Evolutionary conservation across 2,888 invertebrate genomes (phyloP).

Genomic region (Tetheella fluctuosa): DNA sequence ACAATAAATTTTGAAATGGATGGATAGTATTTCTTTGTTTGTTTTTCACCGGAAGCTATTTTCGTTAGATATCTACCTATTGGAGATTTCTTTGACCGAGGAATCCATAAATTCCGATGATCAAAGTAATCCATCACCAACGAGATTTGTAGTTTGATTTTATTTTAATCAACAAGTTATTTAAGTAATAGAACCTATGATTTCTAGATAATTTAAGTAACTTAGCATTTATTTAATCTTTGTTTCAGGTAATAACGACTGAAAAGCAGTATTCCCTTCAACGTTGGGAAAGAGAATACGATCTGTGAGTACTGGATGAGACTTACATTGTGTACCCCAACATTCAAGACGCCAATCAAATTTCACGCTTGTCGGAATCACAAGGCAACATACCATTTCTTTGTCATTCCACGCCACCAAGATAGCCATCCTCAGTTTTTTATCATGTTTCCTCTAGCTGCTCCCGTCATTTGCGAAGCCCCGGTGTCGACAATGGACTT

Average conservation of each 20-base stretch:
- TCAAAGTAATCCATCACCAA: conserved; percentile 42
- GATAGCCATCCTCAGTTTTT: conserved; percentile 64
- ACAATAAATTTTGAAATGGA: conserved; percentile 14
- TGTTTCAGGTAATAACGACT: conserved; percentile 45
- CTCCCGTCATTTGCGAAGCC: conserved; percentile 71
- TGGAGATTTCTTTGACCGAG: conserved; percentile 44
- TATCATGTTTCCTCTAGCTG: conserved; percentile 67
- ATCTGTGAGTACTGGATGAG: conserved; percentile 28
- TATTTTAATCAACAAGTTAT: conserved; percentile 17
- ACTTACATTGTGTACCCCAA: conserved; percentile 34
- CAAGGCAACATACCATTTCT: conserved; percentile 56
- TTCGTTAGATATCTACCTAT: conserved; percentile 26
- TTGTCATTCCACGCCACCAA: conserved; percentile 51
- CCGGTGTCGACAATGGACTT: conserved; percentile 73
- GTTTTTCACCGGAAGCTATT: conserved; percentile 31
- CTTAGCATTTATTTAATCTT: conserved; percentile 29
- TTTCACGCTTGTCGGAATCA: conserved; percentile 62
- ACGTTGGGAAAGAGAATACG: conserved; percentile 16
- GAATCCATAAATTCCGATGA: conserved; percentile 53
- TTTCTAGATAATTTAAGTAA: conserved; percentile 16
- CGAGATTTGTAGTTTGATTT: conserved; percentile 34
- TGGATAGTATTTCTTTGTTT: background rate
- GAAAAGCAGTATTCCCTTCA: background rate
- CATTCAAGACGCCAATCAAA: conserved; percentile 61
- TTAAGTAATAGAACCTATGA: background rate